Conservation (phyloP, 2,113 vertebrate genomes). For the Parotia lawesii region DNA sequence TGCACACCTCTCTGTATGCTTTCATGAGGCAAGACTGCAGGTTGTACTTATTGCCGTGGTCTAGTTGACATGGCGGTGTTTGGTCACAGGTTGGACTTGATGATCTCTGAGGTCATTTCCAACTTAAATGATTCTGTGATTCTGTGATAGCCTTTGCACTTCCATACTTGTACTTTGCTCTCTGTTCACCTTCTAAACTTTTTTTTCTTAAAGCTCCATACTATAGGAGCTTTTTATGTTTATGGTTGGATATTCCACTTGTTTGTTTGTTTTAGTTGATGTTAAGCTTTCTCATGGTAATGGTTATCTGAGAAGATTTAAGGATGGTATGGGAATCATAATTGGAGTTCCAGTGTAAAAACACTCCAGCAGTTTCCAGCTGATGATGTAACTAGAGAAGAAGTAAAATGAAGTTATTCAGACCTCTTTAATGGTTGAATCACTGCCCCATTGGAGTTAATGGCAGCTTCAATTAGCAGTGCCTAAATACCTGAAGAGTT, state of each 20-base stretch:
- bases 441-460: not conserved
- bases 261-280: not conserved
- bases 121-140: not conserved
- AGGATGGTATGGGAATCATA: not conserved
- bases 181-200: not conserved
- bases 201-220: not conserved
- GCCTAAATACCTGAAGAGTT: not conserved
- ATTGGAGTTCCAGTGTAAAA: not conserved
- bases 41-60: too few species aligned
- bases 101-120: not conserved
- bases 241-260: not conserved
- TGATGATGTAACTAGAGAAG: not conserved
- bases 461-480: not conserved
- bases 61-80: not conserved
- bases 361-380: not conserved
- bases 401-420: not conserved
- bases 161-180: not conserved
- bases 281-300: not conserved
- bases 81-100: not conserved
- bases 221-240: not conserved
- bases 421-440: not conserved
- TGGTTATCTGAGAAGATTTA: not conserved
- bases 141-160: not conserved
- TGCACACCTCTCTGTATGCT: not conserved
- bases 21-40: not conserved